Conservation (phyloP, 2,797 vertebrate species). For the Oophaga sylvatica region DNA sequence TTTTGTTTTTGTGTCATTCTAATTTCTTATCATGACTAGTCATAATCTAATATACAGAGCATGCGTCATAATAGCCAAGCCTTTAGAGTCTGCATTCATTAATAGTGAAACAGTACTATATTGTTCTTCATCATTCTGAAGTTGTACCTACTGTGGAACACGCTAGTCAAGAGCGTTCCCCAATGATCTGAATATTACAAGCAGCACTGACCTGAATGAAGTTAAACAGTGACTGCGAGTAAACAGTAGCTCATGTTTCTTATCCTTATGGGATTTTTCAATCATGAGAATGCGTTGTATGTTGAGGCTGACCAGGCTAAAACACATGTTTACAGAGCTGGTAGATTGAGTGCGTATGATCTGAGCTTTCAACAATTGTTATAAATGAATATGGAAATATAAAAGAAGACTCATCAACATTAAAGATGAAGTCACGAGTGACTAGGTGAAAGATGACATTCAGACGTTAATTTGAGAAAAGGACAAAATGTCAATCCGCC, state of each 20-base stretch:
- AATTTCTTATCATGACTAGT: neutral
- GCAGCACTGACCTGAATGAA: constrained; percentile 17
- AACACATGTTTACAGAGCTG: constrained; percentile 33
- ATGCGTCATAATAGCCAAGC: neutral
- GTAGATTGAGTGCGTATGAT: constrained; percentile 35
- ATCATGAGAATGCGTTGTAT: constrained; percentile 46
- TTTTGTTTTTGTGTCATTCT: neutral
- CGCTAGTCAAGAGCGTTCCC: neutral
- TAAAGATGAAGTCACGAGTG: constrained; percentile 26
- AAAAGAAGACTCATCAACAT: constrained; percentile 37
- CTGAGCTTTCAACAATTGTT: constrained; percentile 25
- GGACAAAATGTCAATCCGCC: constrained; percentile 27
- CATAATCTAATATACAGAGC: neutral
- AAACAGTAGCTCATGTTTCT: constrained; percentile 57
- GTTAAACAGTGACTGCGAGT: constrained; percentile 26
- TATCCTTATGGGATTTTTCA: constrained; percentile 51
- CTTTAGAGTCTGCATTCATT: neutral
- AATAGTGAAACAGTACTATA: constrained; percentile 26
- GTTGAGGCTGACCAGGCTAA: constrained; percentile 44
- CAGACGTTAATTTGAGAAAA: constrained; percentile 31
- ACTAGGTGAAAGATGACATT: constrained; percentile 46
- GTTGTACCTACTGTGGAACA: constrained; percentile 20
- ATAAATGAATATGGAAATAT: constrained; percentile 38
- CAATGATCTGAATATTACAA: constrained; percentile 10
- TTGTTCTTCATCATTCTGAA: constrained; percentile 8